Evolutionary conservation across 2,797 vertebrate genomes (phyloP), one percentile per base, ranked within the genome.

Genomic region (Hypotaenidia okinawae): DNA sequence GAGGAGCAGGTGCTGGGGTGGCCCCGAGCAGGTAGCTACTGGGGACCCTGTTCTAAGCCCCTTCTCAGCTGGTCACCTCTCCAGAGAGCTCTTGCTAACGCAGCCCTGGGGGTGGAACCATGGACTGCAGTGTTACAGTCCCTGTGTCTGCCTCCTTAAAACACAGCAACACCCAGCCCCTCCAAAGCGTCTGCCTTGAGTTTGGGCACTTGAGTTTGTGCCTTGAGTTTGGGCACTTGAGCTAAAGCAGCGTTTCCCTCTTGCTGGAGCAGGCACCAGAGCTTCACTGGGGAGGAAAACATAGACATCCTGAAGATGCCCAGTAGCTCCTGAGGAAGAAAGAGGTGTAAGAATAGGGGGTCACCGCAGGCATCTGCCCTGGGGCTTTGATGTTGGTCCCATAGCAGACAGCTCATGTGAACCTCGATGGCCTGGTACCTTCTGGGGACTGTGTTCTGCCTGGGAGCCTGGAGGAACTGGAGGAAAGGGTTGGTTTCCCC

Each of bases 61-160:
- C 1, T 62, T 55, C 61, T 58, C 73, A 70, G 69, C 47, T 79
- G 75, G 12, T 17, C 54, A 28, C 54, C 10, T 54, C 30, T 28
- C 55, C 4, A 3, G 13, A 39, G 69, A 89, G 61, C 61, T 77
- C 54, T 43, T 16, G 17, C 11, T 78, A 51, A 11, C 16, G 27
- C 23, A 81, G 28, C n/a, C 30, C 37, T 9, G 66, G 76, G 21
- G 6, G 28, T 57, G 39, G 47, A 30, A 55, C 23, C 5, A 3
- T 8, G 27, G 14, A 72, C 43, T 2, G 1, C n/a, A 27, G 37
- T 1, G 2, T 5, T 67, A 27, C 3, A 0, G 15, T 54, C 33
- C 37, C 39, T 58, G 37, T 8, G 21, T 6, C 11, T 10, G 16
- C 21, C 7, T 58, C 28, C 54, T 39, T 43, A 6, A 78, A 58